A percentile compares a stretch with the other conserved stretches of the same genome.
These are phyloP conservation scores for Ophiothrix spiculata DNA, from an alignment of 35 echinoderm and acorn worm species.

Conservation along the genomic window DNA sequence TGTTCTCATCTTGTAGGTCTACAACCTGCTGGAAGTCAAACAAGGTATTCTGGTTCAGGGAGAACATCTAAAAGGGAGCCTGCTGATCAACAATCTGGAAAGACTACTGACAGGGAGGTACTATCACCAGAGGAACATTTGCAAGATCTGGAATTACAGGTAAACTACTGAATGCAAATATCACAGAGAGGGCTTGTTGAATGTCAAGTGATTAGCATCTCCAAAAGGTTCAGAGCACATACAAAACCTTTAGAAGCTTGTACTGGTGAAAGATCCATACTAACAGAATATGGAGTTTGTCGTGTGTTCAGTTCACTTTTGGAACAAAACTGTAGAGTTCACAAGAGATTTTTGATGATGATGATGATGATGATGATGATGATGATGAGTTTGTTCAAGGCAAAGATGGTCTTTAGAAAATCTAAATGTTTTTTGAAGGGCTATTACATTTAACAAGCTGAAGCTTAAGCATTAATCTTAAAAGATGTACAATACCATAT, in stretches of 20 bases:
- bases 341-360: background rate
- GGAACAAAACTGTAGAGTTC: too few relatives aligned
- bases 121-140: conserved; percentile 27
- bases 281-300: too few relatives aligned
- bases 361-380: background rate
- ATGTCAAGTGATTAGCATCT: background rate
- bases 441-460: too few relatives aligned
- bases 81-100: too few relatives aligned
- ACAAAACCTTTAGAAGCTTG: background rate
- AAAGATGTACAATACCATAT: too few relatives aligned
- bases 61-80: background rate
- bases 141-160: conserved; percentile 44
- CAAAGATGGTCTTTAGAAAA: too few relatives aligned
- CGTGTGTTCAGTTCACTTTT: too few relatives aligned
- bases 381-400: too few relatives aligned
- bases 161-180: background rate
- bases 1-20: background rate
- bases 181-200: background rate
- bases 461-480: too few relatives aligned
- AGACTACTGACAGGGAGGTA: background rate
- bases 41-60: background rate
- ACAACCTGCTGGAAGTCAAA: background rate
- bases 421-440: too few relatives aligned
- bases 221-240: too few relatives aligned
- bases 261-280: too few relatives aligned